These are phyloP conservation scores for Petrocephalus microphthalmus DNA, from an alignment of 2,113 vertebrate species.

Conservation along the genomic window DNA sequence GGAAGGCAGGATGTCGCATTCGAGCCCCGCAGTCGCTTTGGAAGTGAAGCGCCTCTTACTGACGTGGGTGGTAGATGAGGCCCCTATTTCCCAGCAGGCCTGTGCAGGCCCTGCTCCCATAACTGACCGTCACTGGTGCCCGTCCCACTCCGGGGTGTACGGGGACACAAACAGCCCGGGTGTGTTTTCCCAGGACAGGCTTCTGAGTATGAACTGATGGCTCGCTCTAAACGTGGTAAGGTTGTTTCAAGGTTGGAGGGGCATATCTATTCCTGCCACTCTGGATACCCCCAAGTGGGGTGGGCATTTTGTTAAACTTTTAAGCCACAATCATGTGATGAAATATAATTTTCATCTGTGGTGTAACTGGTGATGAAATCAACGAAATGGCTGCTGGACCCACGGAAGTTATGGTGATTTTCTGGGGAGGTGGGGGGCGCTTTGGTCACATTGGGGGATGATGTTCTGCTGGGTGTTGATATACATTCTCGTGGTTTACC, in stretches of 20 bases:
- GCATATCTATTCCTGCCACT: neutral
- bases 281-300: neutral
- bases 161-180: neutral
- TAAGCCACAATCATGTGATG: neutral
- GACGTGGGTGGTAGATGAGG: neutral
- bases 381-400: neutral
- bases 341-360: neutral
- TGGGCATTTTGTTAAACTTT: neutral
- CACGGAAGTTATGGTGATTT: neutral
- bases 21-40: neutral
- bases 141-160: neutral
- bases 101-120: neutral
- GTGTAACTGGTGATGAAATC: neutral
- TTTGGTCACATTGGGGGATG: neutral
- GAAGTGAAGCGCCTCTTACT: neutral
- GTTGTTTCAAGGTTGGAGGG: neutral
- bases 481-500: neutral
- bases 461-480: neutral
- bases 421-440: neutral
- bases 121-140: neutral
- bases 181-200: neutral
- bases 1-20: neutral
- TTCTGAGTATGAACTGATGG: neutral
- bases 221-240: neutral
- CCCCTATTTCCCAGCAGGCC: neutral